Percentiles rank a stretch among this genome's conserved stretches.
These are phyloP conservation scores for Paradisaea rubra DNA, from an alignment of 2,113 vertebrate genomes.

Conservation along the genomic window DNA sequence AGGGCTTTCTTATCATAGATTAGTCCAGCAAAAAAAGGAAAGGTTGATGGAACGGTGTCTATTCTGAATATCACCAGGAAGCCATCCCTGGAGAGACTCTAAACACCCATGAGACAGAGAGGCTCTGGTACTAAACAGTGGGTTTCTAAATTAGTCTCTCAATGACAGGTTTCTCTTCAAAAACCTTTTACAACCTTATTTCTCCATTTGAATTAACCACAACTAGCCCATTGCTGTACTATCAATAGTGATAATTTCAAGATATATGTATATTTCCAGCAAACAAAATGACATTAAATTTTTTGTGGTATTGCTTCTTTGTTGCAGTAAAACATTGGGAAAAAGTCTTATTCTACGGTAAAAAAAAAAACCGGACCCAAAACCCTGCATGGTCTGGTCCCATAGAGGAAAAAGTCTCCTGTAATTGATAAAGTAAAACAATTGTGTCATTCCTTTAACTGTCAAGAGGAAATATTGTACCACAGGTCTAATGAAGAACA, in stretches of 20 bases:
- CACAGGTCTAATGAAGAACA: neutral
- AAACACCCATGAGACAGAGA: neutral
- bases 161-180: neutral
- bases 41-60: neutral
- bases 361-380: neutral
- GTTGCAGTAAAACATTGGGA: neutral
- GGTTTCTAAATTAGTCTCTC: neutral
- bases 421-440: neutral
- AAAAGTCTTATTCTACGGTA: neutral
- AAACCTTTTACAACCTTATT: neutral
- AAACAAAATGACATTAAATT: neutral
- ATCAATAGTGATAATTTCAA: neutral
- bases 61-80: neutral
- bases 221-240: neutral
- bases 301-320: neutral
- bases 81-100: neutral
- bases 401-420: neutral
- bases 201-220: neutral
- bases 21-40: neutral
- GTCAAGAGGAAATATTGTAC: neutral
- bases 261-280: neutral
- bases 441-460: neutral
- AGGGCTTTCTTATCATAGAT: neutral
- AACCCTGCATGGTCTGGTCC: neutral
- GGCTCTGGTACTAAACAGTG: neutral